Evolutionary conservation across 1,140 invertebrate genomes (phyloP), one percentile per base, ranked within the genome.

Genomic region (Acromyrmex heyeri): DNA sequence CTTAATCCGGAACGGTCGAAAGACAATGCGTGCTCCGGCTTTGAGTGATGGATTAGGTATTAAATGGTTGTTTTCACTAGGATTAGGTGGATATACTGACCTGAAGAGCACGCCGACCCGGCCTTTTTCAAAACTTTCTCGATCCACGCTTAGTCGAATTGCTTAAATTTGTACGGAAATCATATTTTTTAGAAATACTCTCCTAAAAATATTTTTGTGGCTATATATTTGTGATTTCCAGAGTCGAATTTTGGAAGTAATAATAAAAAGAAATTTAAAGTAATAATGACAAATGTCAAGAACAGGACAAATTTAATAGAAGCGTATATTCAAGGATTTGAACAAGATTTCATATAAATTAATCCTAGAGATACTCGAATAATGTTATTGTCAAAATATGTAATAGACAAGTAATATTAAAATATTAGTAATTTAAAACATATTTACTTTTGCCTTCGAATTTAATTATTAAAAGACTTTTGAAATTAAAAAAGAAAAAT

Each of bases 51-150:
- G 90, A 93, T 93, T 91, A 92, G 91, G 88, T 92, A 93, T 93
- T 93, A 92, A 93, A 93, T 78, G 92, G 38, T 93, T 93, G 92
- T 93, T 93, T 93, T 92, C 88, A 92, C 86, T 93, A 93, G 92
- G 92, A 93, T 93, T 91, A 91, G 88, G 86, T 78, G 24, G 79
- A 27, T 73, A 50, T 24, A 83, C 27, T 69, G 38, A 72, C 38
- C 38, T 21, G 67, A 18, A n/a, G 34, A 70, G 34, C 50, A 48
- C 86, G 65, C 61, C 59, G 76, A 24, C 72, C 87, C 21, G 75
- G 30, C 18, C 48, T 48, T 50, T 79, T 24, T 65, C 16, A 24
- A 44, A 69, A 24, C 48, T 6, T 27, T n/a, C 14, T 44, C 21
- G 77, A 81, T 14, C 44, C 14, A 12, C 6, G 62, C 21, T 76